Base-by-base conservation (phyloP, 2,113 vertebrate genomes). In the Upupa epops region DNA sequence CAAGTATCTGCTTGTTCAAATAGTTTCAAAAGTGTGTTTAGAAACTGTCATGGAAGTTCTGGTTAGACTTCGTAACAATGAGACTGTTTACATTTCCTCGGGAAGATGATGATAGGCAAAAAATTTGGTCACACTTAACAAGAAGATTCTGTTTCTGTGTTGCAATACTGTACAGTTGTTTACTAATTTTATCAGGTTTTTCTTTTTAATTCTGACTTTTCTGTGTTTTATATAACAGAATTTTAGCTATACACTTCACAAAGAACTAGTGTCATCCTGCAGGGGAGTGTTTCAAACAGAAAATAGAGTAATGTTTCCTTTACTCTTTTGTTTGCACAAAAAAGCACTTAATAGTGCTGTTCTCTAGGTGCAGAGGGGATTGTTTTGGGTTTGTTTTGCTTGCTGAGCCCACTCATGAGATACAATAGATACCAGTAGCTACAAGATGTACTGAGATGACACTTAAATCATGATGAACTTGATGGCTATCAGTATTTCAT, bases 1-100 rank as follows among this genome's bases (percentile, higher is more conserved):
- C 56, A 75, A 63, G 63, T 58, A 66, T 51, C 48, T 93, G 18
- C 55, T 88, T 90, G 73, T 86, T 80, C 89, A 89, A 91, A 83
- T 61, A 49, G 48, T 66, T 86, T 85, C 59, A 83, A 10, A 88
- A 65, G 56, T n/a, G 31, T 42, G 24, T 72, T 93, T 69, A 93
- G 36, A 83, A 92, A 79, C 16, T 25, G 26, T 64, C 87, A 22
- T 0, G 1, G 87, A 95, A 92, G 60, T 89, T 91, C 63, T 89
- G 71, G 32, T 93, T 91, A 8, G 82, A 18, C 6, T 86, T 92
- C 24, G 1, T 82, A 72, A 58, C 17, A 11, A 18, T 61, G 45
- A 12, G 37, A n/a, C 72, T 77, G 75, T 83, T 90, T 77, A 21
- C 63, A 21, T 93, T 94, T 90, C 73, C 60, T 77, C 48, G 71